Conservation (phyloP, 2,113 vertebrate species). For the Silurus asotus region DNA sequence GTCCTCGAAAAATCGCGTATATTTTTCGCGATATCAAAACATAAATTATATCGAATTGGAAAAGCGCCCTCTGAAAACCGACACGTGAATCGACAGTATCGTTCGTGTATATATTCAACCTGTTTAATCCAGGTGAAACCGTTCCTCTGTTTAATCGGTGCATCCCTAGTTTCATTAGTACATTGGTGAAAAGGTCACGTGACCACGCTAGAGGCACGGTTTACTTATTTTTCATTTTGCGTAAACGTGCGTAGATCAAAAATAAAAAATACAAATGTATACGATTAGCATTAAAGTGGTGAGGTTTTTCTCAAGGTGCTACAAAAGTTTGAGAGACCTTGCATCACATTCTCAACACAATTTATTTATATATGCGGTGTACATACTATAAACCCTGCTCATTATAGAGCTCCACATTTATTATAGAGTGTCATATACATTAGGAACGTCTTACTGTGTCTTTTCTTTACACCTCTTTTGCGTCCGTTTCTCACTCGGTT, state of each 20-base stretch:
- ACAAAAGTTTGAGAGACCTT: conserved; percentile 69
- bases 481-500: background rate
- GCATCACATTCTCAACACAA: conserved; percentile 32
- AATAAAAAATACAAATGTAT: background rate
- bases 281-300: conserved; percentile 20
- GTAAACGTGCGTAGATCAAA: background rate
- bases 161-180: background rate
- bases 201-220: conserved; percentile 34
- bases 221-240: conserved; percentile 52
- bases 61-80: background rate
- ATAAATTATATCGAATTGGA: too few species aligned
- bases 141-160: background rate
- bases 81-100: background rate
- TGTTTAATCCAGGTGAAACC: background rate
- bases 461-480: background rate
- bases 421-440: conserved; percentile 22
- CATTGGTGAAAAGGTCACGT: conserved; percentile 50
- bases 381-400: conserved; percentile 64
- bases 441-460: background rate
- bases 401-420: conserved; percentile 51
- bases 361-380: conserved; percentile 48
- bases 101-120: background rate
- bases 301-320: conserved; percentile 74
- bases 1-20: too few species aligned
- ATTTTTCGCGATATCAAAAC: too few species aligned